Evolutionary conservation across 92 coral and sea anemone genomes (phyloP).

Genomic region (Hydrozoanthus gracilis): DNA sequence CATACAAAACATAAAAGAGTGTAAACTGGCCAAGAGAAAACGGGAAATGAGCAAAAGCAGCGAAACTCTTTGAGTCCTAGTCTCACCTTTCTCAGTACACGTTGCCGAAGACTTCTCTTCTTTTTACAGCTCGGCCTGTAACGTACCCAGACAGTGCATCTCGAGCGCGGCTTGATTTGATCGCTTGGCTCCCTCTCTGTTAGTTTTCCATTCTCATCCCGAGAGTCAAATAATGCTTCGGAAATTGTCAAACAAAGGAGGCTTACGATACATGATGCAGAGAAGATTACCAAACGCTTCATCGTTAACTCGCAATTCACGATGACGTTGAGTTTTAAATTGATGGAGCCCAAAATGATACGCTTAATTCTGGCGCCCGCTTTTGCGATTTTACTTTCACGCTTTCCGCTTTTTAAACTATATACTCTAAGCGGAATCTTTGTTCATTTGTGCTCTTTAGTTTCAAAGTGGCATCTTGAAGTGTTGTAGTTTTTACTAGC

Average conservation of each 20-base stretch:
- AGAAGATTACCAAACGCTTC: slow-evolving; percentile 1
- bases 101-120: slow-evolving; percentile 9
- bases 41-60: background rate
- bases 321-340: background rate
- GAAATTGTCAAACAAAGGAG: background rate
- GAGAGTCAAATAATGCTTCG: background rate
- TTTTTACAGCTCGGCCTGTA: slow-evolving; percentile 8
- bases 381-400: background rate
- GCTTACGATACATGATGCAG: background rate
- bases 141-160: background rate
- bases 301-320: background rate
- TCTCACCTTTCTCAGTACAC: slow-evolving; percentile 25
- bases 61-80: background rate
- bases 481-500: background rate
- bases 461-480: slow-evolving; percentile 6
- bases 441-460: background rate
- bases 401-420: background rate
- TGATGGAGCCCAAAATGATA: background rate
- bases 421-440: background rate
- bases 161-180: background rate
- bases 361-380: background rate
- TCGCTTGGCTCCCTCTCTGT: background rate
- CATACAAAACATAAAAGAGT: background rate
- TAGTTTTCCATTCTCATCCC: background rate
- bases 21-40: background rate